These are phyloP conservation scores for Dendroctonus ponderosae DNA, from an alignment of 1,140 invertebrate species.

Conservation along the genomic window DNA sequence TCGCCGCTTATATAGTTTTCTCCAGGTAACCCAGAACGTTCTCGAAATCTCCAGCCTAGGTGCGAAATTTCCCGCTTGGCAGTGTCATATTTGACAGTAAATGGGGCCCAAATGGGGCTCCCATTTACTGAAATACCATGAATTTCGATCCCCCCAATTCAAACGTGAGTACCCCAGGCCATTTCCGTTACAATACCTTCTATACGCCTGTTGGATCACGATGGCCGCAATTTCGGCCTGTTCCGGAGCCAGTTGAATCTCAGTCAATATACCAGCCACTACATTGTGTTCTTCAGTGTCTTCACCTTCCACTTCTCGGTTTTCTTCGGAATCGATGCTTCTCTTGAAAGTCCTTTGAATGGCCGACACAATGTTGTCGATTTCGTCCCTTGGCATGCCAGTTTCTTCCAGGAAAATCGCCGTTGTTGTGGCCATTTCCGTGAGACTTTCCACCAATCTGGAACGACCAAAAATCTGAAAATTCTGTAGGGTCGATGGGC, in stretches of 20 bases:
- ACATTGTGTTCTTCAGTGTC: slow-evolving; percentile 36
- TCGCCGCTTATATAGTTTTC: too few species aligned
- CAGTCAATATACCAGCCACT: slow-evolving; percentile 33
- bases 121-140: too few species aligned
- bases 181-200: too few species aligned
- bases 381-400: slow-evolving; percentile 52
- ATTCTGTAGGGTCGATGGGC: too few species aligned
- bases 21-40: too few species aligned
- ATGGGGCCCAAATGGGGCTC: too few species aligned
- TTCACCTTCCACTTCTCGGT: slow-evolving; percentile 8
- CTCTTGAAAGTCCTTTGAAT: slow-evolving; percentile 52
- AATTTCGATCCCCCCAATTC: too few species aligned
- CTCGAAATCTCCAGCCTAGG: too few species aligned
- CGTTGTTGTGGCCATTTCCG: slow-evolving; percentile 50
- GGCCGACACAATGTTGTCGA: slow-evolving; percentile 49
- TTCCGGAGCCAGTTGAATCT: slow-evolving; percentile 35
- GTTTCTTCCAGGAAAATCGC: slow-evolving; percentile 49
- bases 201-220: slow-evolving; percentile 42
- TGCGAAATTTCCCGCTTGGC: too few species aligned
- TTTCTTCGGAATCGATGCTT: slow-evolving; percentile 37
- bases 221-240: slow-evolving; percentile 50
- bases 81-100: too few species aligned
- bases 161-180: too few species aligned
- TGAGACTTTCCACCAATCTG: slow-evolving; percentile 53
- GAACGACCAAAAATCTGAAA: too few species aligned